A percentile compares a stretch with the other conserved stretches of the same genome.
phyloP scores from a whole-genome alignment of 2,888 invertebrate species.

The Drosophila eohydei region DNA sequence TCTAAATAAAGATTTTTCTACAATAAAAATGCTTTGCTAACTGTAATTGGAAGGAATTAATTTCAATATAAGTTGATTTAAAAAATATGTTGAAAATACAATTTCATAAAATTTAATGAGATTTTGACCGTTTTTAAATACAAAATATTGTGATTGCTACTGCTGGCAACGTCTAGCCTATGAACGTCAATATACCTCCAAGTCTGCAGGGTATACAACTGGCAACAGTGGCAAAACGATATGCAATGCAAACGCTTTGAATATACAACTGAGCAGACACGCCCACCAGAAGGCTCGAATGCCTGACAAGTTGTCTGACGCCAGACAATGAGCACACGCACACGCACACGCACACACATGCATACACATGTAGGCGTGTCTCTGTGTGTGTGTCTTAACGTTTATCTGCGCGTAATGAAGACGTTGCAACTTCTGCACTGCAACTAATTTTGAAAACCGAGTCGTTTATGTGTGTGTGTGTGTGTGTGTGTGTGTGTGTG shows the following conservation, averaged over 20 bases:
- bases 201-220: constrained; percentile 14
- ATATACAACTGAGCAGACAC: constrained; percentile 17
- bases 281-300: constrained; percentile 21
- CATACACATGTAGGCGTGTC: constrained; percentile 4
- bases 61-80: no score
- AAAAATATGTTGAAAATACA: no score
- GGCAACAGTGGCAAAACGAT: neutral
- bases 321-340: constrained; percentile 24
- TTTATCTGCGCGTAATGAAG: constrained; percentile 72
- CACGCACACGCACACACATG: constrained; percentile 8
- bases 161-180: neutral
- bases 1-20: no score
- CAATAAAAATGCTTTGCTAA: no score
- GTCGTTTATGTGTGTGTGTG: constrained; percentile 14
- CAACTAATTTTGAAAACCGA: constrained; percentile 72
- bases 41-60: no score
- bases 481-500: neutral
- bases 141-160: neutral
- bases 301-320: constrained; percentile 46
- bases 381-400: constrained; percentile 22
- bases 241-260: constrained; percentile 8
- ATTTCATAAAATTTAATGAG: no score
- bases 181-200: neutral
- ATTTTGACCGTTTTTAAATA: no score
- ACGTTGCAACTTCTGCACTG: constrained; percentile 67